These are phyloP conservation scores for Drosophila paulistorum DNA, from an alignment of 1,140 invertebrate species.

Conservation along the genomic window DNA sequence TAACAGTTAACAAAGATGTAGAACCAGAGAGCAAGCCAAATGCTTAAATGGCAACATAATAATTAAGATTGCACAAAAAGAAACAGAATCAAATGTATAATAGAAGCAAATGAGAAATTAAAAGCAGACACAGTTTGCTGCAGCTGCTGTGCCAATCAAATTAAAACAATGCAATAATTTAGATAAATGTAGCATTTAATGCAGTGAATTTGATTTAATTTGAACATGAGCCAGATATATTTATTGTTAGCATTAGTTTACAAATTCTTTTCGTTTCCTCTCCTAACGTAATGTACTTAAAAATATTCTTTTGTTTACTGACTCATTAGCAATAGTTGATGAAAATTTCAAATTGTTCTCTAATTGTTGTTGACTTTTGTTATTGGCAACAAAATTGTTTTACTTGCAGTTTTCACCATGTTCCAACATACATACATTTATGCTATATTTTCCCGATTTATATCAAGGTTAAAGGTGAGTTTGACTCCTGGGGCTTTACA, in stretches of 20 bases:
- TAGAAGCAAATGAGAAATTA: neutral
- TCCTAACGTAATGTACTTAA: neutral
- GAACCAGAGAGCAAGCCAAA: constrained; percentile 32
- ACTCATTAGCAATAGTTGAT: constrained; percentile 63
- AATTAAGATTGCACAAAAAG: constrained; percentile 28
- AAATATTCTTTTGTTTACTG: constrained; percentile 54
- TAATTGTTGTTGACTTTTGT: constrained; percentile 50
- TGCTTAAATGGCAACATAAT: constrained; percentile 48
- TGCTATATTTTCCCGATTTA: too few relatives aligned
- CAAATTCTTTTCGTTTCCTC: constrained; percentile 17
- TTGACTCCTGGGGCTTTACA: too few relatives aligned
- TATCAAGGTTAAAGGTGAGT: too few relatives aligned
- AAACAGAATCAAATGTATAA: neutral
- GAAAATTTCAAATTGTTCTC: constrained; percentile 58
- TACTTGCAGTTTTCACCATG: neutral
- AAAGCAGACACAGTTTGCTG: constrained; percentile 25
- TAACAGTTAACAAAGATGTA: constrained; percentile 4
- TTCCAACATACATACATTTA: neutral
- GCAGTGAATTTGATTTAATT: constrained; percentile 63
- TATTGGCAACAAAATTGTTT: constrained; percentile 21
- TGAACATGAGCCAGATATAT: constrained; percentile 58
- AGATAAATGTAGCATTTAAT: constrained; percentile 64
- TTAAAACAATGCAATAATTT: constrained; percentile 51
- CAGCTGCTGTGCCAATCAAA: constrained; percentile 71
- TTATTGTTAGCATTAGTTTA: constrained; percentile 46